These are phyloP conservation scores for Tachycineta bicolor DNA, from an alignment of 2,113 vertebrate genomes.

Conservation along the genomic window DNA sequence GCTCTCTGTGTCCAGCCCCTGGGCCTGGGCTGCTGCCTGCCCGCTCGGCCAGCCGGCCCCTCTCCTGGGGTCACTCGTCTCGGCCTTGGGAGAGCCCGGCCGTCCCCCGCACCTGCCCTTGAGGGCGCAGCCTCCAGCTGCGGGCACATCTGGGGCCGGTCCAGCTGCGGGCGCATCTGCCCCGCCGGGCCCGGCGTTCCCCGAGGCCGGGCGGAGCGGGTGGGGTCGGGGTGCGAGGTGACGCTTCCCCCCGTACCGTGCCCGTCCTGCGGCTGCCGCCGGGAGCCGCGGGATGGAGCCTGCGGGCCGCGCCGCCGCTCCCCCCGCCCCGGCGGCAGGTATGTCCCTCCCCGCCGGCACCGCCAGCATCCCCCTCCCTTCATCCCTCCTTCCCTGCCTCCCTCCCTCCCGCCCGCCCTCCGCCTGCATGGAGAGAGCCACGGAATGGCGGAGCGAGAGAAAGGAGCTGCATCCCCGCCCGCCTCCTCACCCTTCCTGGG, in stretches of 20 bases:
- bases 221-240: background rate
- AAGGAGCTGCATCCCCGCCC: constrained; percentile 77
- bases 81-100: background rate
- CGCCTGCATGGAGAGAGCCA: constrained; percentile 55
- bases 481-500: constrained; percentile 79
- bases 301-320: background rate
- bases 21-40: background rate
- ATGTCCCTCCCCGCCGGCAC: background rate
- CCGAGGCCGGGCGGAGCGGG: background rate
- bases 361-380: background rate
- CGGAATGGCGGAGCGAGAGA: constrained; percentile 89
- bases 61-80: background rate
- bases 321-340: background rate
- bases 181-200: background rate
- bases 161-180: background rate
- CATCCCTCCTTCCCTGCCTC: background rate
- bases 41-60: background rate
- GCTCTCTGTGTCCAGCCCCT: background rate
- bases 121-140: background rate
- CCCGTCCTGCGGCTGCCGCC: background rate
- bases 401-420: background rate
- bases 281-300: background rate
- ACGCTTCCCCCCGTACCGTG: background rate
- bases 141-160: background rate
- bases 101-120: background rate